These are phyloP conservation scores for Hiodon tergisus DNA, from an alignment of 2,113 vertebrate species.

Conservation along the genomic window DNA sequence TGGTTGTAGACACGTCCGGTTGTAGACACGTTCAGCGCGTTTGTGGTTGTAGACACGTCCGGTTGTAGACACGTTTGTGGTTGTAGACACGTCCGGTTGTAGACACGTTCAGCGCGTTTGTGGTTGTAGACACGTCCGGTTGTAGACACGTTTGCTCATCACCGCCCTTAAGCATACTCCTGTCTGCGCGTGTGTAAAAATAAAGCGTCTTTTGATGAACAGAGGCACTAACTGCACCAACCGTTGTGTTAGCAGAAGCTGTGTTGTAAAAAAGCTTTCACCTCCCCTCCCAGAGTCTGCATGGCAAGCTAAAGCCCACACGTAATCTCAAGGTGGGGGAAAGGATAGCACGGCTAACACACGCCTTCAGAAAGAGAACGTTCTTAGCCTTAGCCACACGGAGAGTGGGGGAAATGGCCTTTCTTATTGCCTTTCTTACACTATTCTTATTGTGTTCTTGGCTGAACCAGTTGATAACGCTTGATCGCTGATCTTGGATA, in stretches of 20 bases:
- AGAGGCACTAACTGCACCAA: background rate
- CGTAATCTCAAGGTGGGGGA: background rate
- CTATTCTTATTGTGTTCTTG: background rate
- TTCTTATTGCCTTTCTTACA: background rate
- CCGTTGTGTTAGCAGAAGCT: background rate
- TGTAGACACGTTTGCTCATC: background rate
- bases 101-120: no score
- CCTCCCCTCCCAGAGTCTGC: background rate
- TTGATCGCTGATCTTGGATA: background rate
- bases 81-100: no score
- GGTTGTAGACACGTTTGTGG: no score
- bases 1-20: no score
- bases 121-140: no score
- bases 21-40: no score
- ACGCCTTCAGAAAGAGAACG: background rate
- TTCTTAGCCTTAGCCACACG: background rate
- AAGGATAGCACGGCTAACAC: background rate
- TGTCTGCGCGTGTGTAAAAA: background rate
- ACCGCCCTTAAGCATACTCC: background rate
- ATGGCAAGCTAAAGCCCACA: background rate
- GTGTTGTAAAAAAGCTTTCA: background rate
- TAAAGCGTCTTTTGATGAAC: background rate
- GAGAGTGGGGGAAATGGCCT: no score
- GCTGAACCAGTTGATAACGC: background rate
- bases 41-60: no score